Evolutionary conservation across 2,113 vertebrate genomes (phyloP).

Genomic region (Mionectes macconnelli): DNA sequence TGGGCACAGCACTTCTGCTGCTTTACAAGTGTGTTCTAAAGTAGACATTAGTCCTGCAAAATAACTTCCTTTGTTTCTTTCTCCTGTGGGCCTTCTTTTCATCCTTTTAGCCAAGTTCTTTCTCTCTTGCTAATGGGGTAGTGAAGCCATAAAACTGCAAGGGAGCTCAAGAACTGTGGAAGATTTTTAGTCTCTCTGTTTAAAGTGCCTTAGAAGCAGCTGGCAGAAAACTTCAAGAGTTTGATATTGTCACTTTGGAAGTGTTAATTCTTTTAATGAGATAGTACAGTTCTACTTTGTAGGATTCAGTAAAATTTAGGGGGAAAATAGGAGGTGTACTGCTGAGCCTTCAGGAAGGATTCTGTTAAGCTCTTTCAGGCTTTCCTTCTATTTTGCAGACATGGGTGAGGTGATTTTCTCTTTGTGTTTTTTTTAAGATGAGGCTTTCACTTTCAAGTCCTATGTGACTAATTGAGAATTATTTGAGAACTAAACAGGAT

Average conservation of each 20-base stretch:
- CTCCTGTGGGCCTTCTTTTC: background rate
- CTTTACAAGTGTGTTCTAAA: background rate
- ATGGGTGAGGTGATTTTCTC: background rate
- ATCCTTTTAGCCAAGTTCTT: background rate
- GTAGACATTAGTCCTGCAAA: background rate
- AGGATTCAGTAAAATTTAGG: background rate
- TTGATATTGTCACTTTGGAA: background rate
- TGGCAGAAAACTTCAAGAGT: background rate
- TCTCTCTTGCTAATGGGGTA: background rate
- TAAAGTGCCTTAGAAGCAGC: background rate
- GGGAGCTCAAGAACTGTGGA: background rate
- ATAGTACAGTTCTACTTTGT: background rate
- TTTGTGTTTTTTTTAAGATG: background rate
- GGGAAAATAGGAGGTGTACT: background rate
- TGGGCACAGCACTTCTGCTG: background rate
- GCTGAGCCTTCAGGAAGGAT: background rate
- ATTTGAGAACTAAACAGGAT: background rate
- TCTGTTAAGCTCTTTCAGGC: background rate
- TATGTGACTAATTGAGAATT: background rate
- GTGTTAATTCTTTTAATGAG: background rate
- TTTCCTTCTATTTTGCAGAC: background rate
- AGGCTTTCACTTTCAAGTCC: background rate
- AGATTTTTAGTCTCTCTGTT: background rate
- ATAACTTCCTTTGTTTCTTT: background rate
- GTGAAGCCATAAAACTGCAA: background rate